A percentile compares a stretch with the other conserved stretches of the same genome.
Evolutionary conservation across 2,797 vertebrate species (phyloP).

Genomic region (Lithobates sylvaticus): DNA sequence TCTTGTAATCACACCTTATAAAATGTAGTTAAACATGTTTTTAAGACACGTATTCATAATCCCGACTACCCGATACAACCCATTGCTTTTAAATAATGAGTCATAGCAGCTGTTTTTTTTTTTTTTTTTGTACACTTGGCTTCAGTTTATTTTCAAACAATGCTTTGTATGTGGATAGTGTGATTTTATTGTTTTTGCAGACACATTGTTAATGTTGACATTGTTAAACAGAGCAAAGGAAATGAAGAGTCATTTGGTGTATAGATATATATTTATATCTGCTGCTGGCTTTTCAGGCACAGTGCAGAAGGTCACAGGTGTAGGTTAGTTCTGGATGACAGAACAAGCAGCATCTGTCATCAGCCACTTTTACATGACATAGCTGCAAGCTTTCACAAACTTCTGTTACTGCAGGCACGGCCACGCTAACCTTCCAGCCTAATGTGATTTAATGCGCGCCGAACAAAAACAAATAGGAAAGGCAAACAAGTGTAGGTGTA

Average conservation of each 20-base stretch:
- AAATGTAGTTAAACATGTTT: not conserved
- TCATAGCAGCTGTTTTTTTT: conserved; percentile 8
- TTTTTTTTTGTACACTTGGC: conserved; percentile 7
- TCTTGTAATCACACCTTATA: not conserved
- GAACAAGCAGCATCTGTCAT: conserved; percentile 57
- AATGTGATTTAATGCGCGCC: conserved; percentile 13
- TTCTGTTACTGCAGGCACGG: conserved; percentile 28
- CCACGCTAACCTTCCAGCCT: not conserved
- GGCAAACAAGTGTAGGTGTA: not conserved
- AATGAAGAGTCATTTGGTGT: conserved; percentile 46
- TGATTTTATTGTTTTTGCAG: conserved; percentile 59
- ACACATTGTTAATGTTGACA: conserved; percentile 62
- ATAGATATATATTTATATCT: conserved; percentile 29
- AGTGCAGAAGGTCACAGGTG: conserved; percentile 56
- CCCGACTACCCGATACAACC: not conserved
- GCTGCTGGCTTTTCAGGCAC: conserved; percentile 41
- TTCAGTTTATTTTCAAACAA: conserved; percentile 57
- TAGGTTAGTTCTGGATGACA: conserved; percentile 58
- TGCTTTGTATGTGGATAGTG: conserved; percentile 49
- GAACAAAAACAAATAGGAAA: conserved; percentile 14
- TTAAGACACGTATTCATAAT: not conserved
- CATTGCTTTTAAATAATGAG: conserved; percentile 1
- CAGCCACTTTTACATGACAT: conserved; percentile 54
- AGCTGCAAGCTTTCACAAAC: conserved; percentile 44
- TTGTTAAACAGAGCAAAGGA: conserved; percentile 50